These are phyloP conservation scores for Ptilonorhynchus violaceus DNA, from an alignment of 2,113 vertebrate genomes.

Conservation along the genomic window DNA sequence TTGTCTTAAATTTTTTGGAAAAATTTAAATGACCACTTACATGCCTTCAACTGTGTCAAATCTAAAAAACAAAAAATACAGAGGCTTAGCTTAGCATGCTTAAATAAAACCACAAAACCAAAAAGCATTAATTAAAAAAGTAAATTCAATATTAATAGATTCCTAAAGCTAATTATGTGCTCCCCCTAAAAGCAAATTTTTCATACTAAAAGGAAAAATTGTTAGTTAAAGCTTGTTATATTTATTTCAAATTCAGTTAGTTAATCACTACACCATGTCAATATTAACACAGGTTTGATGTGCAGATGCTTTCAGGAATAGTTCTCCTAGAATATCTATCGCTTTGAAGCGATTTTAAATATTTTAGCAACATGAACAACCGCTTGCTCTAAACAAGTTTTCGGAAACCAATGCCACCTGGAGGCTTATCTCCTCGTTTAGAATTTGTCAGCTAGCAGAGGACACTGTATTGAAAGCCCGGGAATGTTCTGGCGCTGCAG, in stretches of 20 bases:
- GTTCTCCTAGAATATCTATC: not conserved
- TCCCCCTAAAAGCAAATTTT: constrained; percentile 22
- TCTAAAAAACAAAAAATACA: constrained; percentile 89
- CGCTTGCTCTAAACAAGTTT: not conserved
- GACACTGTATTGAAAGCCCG: fast-evolving
- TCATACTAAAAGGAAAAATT: not conserved
- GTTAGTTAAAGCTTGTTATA: constrained; percentile 51
- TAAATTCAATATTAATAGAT: constrained; percentile 44
- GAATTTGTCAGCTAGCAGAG: not conserved
- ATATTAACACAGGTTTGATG: not conserved
- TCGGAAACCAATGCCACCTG: not conserved
- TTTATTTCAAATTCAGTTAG: constrained; percentile 33
- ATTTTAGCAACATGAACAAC: not conserved
- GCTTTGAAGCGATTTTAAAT: not conserved
- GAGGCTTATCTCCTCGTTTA: not conserved
- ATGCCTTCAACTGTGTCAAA: constrained; percentile 92
- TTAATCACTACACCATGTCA: not conserved
- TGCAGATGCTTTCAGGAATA: not conserved
- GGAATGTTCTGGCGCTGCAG: not conserved
- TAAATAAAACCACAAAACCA: constrained; percentile 79
- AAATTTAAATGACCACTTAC: constrained; percentile 88
- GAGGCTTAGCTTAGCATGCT: constrained; percentile 86
- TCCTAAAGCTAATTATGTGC: constrained; percentile 47
- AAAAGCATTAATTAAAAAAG: constrained; percentile 64
- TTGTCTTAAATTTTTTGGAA: constrained; percentile 61